A percentile compares a stretch with the other conserved stretches of the same genome.
These are phyloP conservation scores for Drosophila pseudotalamancana DNA, from an alignment of 2,888 invertebrate species.

Conservation along the genomic window DNA sequence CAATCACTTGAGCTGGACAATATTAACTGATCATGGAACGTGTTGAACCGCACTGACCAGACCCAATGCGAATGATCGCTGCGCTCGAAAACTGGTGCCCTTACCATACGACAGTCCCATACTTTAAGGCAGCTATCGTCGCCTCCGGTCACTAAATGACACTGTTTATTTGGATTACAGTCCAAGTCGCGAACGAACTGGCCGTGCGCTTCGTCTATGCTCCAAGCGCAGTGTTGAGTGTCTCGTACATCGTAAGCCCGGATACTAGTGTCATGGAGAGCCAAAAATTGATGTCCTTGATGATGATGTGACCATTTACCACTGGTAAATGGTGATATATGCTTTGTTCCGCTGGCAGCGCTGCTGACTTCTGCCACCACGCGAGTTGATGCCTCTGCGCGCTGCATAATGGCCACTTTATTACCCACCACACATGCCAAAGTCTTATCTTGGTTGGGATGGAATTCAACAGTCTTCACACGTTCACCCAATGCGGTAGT, in stretches of 20 bases:
- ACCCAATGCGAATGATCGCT: slow-evolving; percentile 97
- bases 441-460: slow-evolving; percentile 90
- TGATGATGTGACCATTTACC: slow-evolving; percentile 99
- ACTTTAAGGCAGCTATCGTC: slow-evolving; percentile 98
- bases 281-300: slow-evolving; percentile 88
- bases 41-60: slow-evolving; percentile 97
- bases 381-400: slow-evolving; percentile 86
- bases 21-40: slow-evolving; percentile 97
- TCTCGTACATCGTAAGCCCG: slow-evolving; percentile 95
- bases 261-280: slow-evolving; percentile 93
- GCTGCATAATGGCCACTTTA: slow-evolving; percentile 91
- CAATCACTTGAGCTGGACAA: slow-evolving; percentile 98
- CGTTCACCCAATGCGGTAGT: slow-evolving; percentile 87
- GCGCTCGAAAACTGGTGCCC: slow-evolving; percentile 91
- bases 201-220: slow-evolving; percentile 93
- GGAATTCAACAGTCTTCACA: slow-evolving; percentile 93
- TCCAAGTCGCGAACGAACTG: slow-evolving; percentile 96
- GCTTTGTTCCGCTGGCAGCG: slow-evolving; percentile 86
- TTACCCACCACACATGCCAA: slow-evolving; percentile 91
- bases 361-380: slow-evolving; percentile 81
- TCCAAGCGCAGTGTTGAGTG: slow-evolving; percentile 90
- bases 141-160: slow-evolving; percentile 96
- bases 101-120: slow-evolving; percentile 96
- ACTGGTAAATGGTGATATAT: slow-evolving; percentile 91
- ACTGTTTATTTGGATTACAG: slow-evolving; percentile 99